Percentiles rank a stretch among this genome's conserved stretches.
These are phyloP conservation scores for Shargacucullia verbasci DNA, from an alignment of 2,888 invertebrate species.

Conservation along the genomic window DNA sequence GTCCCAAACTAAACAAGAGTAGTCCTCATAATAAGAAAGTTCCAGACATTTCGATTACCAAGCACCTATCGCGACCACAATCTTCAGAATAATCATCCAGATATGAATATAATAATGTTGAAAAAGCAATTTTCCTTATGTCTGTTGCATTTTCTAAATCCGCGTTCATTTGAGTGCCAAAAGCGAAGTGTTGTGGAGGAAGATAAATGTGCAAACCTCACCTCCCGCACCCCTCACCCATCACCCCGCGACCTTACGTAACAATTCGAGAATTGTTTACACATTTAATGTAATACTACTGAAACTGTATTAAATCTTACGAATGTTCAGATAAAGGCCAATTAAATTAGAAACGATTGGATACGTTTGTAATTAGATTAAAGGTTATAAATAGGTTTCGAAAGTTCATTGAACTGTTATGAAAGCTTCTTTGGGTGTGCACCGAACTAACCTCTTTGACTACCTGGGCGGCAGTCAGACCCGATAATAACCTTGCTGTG, in stretches of 20 bases:
- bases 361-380: conserved; percentile 15
- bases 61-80: conserved; percentile 1
- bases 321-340: conserved; percentile 18
- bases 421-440: conserved; percentile 19
- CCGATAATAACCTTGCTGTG: too few species aligned
- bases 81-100: conserved; percentile 13
- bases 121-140: conserved; percentile 25
- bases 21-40: too few species aligned
- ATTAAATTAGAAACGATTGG: conserved; percentile 1
- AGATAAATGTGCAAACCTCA: conserved; percentile 43
- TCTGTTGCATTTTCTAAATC: conserved; percentile 49
- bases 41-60: too few species aligned
- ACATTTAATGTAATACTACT: conserved; percentile 21
- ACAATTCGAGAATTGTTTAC: conserved; percentile 40
- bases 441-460: too few species aligned
- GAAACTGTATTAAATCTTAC: conserved; percentile 18
- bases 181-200: conserved; percentile 43
- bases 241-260: conserved; percentile 30
- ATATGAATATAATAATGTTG: conserved; percentile 25
- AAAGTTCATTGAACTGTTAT: conserved; percentile 7
- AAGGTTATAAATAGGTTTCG: background rate
- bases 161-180: conserved; percentile 42
- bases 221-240: background rate
- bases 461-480: too few species aligned
- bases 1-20: too few species aligned